A percentile compares a stretch with the other conserved stretches of the same genome.
Evolutionary conservation across 2,888 invertebrate species (phyloP).

Genomic region (Tanypteryx hageni): DNA sequence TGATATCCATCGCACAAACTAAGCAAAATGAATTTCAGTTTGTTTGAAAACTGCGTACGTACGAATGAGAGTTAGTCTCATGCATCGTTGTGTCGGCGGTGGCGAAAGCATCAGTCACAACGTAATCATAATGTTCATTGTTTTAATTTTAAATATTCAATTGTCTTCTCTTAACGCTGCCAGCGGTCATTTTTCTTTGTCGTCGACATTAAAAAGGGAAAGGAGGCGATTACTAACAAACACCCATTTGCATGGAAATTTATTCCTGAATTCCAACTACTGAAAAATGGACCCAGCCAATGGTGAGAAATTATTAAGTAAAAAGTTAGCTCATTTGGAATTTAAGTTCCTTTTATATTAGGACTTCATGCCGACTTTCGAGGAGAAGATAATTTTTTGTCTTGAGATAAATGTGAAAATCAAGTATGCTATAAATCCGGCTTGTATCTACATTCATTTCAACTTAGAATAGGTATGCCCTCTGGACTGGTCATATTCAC

Average conservation of each 20-base stretch:
- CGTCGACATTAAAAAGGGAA: neutral
- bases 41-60: neutral
- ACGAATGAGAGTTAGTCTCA: neutral
- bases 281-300: neutral
- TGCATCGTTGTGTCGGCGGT: neutral
- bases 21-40: neutral
- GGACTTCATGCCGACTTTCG: too few species aligned
- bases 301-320: neutral
- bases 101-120: neutral
- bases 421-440: neutral
- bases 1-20: neutral
- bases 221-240: neutral
- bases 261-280: constrained; percentile 14
- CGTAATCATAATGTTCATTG: neutral
- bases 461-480: neutral
- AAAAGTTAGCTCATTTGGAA: neutral
- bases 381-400: too few species aligned
- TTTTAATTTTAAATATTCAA: neutral
- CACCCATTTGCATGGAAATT: constrained; percentile 12
- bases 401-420: neutral
- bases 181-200: neutral
- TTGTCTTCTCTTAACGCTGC: neutral
- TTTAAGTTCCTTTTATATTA: neutral
- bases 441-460: neutral
- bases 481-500: too few species aligned